Evolutionary conservation across 2,797 vertebrate genomes (phyloP), one percentile per base, ranked within the genome.

Genomic region (Notoglanidium macrostoma): DNA sequence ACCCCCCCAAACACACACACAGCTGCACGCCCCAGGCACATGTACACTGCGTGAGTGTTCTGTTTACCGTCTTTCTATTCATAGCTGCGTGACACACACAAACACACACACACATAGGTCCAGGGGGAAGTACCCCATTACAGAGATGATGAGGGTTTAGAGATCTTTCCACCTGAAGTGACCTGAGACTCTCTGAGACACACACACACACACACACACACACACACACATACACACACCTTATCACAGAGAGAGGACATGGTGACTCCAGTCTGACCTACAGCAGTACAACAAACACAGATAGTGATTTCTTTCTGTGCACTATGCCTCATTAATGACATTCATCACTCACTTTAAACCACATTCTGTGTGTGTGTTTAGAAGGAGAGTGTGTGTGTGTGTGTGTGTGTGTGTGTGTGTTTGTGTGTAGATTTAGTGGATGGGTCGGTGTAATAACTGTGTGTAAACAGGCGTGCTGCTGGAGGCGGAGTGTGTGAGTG

Each of bases 401-500:
- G 72, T 74, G 40, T 73, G 72, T 73, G 40, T 11, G 40, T 73
- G 70, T 29, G 74, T 57, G 78, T 80, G 77, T 57, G 51, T 57
- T 57, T 80, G 78, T 61, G 19, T 40, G 77, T 44, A 55, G 5
- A 32, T 63, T 63, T 63, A n/a, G 79, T 5, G 40, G 59, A 46
- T 65, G 79, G 40, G 35, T 65, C 26, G 26, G 79, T 82, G 59
- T 65, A 82, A 82, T 82, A 82, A 82, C 59, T 14, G 79, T 85
- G 57, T 78, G 84, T 74, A 63, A 76, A 78, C 74, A 85, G 84
- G 29, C 54, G 74, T 86, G 77, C 40, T 80, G 85, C 63, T 81
- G 72, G 44, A 77, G 79, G 79, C 26, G 63, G 63, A 86, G 61
- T 79, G 76, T 86, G 85, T 86, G 85, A 80, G 85, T 86, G 77